Conservation (phyloP, 1,140 invertebrate species). For the Diorhabda elongata region DNA sequence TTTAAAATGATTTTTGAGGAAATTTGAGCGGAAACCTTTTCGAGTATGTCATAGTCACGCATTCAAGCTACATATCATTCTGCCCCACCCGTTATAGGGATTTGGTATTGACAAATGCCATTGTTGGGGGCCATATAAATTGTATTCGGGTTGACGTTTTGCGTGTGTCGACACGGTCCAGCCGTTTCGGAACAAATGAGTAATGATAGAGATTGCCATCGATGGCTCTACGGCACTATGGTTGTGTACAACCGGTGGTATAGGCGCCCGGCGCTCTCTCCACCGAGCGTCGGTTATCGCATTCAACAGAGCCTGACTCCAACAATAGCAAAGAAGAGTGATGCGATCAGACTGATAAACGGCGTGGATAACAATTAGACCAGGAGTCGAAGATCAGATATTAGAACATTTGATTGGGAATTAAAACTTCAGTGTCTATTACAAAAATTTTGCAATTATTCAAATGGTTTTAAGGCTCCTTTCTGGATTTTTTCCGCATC, state of each 20-base stretch:
- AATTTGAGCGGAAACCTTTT: slow-evolving; percentile 17
- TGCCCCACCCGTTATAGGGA: slow-evolving; percentile 35
- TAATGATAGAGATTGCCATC: slow-evolving; percentile 27
- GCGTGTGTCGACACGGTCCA: slow-evolving; percentile 43
- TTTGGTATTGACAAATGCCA: slow-evolving; percentile 42
- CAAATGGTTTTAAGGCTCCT: too few relatives aligned
- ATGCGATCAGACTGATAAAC: slow-evolving; percentile 1
- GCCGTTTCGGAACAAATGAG: slow-evolving; percentile 38
- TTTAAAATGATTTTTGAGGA: background rate
- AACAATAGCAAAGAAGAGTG: slow-evolving; percentile 14
- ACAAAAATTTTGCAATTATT: too few relatives aligned
- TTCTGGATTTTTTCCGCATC: too few relatives aligned
- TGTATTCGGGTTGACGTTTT: slow-evolving; percentile 36
- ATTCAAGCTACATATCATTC: slow-evolving; percentile 38
- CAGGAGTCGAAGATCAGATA: background rate
- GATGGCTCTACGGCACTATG: slow-evolving; percentile 6
- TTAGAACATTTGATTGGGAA: too few relatives aligned
- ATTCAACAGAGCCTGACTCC: slow-evolving; percentile 15
- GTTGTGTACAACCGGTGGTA: slow-evolving; percentile 9
- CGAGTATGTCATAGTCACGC: slow-evolving; percentile 28
- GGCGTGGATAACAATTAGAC: background rate
- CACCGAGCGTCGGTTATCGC: slow-evolving; percentile 9
- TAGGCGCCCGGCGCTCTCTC: slow-evolving; percentile 9
- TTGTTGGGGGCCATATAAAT: slow-evolving; percentile 41
- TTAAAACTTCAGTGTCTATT: too few relatives aligned